Evolutionary conservation across 1,140 invertebrate genomes (phyloP).

Genomic region (Pseudomyrmex dendroicus): DNA sequence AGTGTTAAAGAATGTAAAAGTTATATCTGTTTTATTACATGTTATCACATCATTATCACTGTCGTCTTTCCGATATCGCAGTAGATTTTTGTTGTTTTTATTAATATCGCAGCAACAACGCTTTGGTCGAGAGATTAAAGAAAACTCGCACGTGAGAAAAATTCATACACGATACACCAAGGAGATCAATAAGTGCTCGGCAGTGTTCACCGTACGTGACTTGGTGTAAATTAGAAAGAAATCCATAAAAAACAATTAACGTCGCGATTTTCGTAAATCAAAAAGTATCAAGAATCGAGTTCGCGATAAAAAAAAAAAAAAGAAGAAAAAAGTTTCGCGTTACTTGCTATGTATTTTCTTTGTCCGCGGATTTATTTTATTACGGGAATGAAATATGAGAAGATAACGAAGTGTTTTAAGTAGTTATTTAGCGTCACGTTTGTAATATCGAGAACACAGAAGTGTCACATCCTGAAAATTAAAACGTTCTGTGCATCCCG

Average conservation of each 20-base stretch:
- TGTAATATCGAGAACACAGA: neutral
- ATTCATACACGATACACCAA: neutral
- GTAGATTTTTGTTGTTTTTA: neutral
- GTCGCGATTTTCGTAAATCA: constrained; percentile 14
- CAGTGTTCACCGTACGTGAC: neutral
- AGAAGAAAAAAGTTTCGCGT: neutral
- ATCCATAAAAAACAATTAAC: constrained; percentile 3
- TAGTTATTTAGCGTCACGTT: constrained; percentile 2
- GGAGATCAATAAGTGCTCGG: constrained; percentile 15
- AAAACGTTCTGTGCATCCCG: neutral
- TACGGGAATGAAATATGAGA: neutral
- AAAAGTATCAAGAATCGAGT: neutral
- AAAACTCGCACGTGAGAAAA: neutral
- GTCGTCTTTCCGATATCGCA: neutral
- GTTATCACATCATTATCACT: neutral
- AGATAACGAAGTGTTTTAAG: no score
- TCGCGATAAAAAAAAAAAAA: neutral
- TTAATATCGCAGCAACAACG: neutral
- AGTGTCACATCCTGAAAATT: neutral
- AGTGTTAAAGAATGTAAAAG: no score
- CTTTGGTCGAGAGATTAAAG: neutral
- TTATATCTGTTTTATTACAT: neutral
- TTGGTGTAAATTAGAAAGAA: neutral
- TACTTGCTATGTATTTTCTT: neutral
- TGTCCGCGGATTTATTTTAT: neutral